Evolutionary conservation across 2,113 vertebrate species (phyloP).

Genomic region (Puffinus mauretanicus): DNA sequence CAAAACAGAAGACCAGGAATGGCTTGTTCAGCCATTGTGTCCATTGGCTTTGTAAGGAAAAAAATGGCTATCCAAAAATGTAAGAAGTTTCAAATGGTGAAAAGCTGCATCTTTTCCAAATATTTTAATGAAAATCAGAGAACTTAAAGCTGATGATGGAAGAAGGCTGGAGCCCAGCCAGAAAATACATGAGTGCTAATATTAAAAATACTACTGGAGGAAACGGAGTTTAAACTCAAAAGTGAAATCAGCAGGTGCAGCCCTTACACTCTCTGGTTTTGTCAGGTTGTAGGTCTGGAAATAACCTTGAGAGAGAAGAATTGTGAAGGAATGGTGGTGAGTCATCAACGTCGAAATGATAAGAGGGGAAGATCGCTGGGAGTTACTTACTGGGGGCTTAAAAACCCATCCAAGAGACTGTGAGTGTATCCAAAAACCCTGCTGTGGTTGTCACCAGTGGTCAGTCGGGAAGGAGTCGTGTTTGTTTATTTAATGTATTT

Average conservation of each 20-base stretch:
- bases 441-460: neutral
- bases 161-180: neutral
- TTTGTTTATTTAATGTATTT: neutral
- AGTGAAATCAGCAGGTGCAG: neutral
- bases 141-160: neutral
- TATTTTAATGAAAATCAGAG: neutral
- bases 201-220: neutral
- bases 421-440: neutral
- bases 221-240: neutral
- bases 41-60: neutral
- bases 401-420: neutral
- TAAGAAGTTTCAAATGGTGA: neutral
- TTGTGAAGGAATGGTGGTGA: neutral
- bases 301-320: neutral
- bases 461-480: neutral
- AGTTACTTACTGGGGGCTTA: neutral
- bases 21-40: neutral
- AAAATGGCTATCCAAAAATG: neutral
- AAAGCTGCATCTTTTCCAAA: neutral
- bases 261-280: neutral
- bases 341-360: fast-evolving
- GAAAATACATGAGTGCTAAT: fast-evolving
- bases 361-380: neutral
- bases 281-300: neutral
- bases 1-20: neutral